Conservation (phyloP, 2,888 invertebrate genomes). For the Zygothrica quintamaculata region DNA sequence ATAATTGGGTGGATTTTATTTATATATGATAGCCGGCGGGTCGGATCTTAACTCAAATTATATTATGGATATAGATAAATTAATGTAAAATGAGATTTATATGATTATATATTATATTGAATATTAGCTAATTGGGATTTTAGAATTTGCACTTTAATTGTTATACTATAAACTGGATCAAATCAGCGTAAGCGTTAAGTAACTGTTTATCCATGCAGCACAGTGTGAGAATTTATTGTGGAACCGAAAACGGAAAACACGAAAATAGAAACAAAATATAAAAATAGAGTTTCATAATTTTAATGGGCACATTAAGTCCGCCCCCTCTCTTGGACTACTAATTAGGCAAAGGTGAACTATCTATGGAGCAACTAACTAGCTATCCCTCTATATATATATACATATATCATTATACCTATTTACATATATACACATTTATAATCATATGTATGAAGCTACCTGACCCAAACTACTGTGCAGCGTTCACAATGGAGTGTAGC, state of each 20-base stretch:
- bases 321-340: constrained; percentile 65
- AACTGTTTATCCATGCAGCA: too few relatives aligned
- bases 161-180: too few relatives aligned
- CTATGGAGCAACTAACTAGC: neutral
- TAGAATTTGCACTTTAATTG: too few relatives aligned
- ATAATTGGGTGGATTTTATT: too few relatives aligned
- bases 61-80: too few relatives aligned
- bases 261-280: too few relatives aligned
- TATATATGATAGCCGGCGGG: too few relatives aligned
- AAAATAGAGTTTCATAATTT: constrained; percentile 74
- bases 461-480: constrained; percentile 54
- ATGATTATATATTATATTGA: too few relatives aligned
- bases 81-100: too few relatives aligned
- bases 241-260: constrained; percentile 34
- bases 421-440: constrained; percentile 16
- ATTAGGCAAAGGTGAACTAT: constrained; percentile 54
- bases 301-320: constrained; percentile 76
- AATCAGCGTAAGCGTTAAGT: too few relatives aligned
- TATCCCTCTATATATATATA: constrained; percentile 7
- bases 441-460: constrained; percentile 46
- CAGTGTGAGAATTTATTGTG: constrained; percentile 45
- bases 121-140: too few relatives aligned
- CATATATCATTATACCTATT: constrained; percentile 5
- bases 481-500: constrained; percentile 24
- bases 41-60: too few relatives aligned